Conservation (phyloP, 2,888 invertebrate species). For the Muscina levida region DNA sequence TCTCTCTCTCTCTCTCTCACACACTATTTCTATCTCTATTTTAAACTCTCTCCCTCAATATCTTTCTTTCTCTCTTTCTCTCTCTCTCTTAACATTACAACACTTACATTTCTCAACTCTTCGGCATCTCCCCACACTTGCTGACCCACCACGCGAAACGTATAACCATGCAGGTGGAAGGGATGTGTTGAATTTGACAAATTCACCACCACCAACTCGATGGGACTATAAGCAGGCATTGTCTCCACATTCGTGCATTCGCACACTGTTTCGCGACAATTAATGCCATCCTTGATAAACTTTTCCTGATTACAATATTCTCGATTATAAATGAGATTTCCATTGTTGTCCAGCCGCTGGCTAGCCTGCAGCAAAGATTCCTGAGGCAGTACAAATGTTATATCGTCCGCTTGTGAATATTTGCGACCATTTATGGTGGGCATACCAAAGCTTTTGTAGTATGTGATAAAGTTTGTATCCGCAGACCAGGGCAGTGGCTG, state of each 20-base stretch:
- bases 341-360: too few species aligned
- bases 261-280: constrained; percentile 73
- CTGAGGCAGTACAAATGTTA: constrained; percentile 69
- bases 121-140: constrained; percentile 71
- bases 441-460: constrained; percentile 72
- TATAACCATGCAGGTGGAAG: constrained; percentile 75
- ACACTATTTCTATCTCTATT: too few species aligned
- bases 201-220: constrained; percentile 76
- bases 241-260: constrained; percentile 75
- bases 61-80: too few species aligned
- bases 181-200: constrained; percentile 74
- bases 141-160: constrained; percentile 76
- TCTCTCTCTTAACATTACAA: not conserved
- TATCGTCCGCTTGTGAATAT: constrained; percentile 74
- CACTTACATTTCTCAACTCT: constrained; percentile 74
- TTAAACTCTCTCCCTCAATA: too few species aligned
- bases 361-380: constrained; percentile 73
- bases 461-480: constrained; percentile 71
- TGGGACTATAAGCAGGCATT: constrained; percentile 74
- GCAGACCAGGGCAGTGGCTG: constrained; percentile 71
- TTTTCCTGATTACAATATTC: constrained; percentile 37
- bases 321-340: too few species aligned
- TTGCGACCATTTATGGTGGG: constrained; percentile 64
- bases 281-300: constrained; percentile 69
- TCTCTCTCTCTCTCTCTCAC: too few species aligned